Evolutionary conservation across 1,140 invertebrate species (phyloP).

Genomic region (Drosophila ficusphila): DNA sequence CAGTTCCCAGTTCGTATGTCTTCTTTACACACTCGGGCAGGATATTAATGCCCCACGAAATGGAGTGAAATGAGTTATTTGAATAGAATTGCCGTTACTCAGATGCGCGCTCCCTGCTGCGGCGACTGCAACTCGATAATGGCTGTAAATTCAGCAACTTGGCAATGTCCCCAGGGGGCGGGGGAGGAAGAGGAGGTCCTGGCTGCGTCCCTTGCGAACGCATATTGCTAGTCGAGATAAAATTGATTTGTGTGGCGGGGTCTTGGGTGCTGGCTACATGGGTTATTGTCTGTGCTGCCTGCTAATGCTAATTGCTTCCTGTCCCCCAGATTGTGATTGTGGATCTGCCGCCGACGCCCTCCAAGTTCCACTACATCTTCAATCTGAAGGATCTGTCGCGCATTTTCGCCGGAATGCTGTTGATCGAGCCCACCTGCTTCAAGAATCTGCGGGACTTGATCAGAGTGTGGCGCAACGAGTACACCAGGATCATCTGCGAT

Average conservation of each 20-base stretch:
- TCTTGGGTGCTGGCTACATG: neutral
- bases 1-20: conserved; percentile 69
- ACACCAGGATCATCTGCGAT: conserved; percentile 93
- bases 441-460: conserved; percentile 89
- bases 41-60: conserved; percentile 83
- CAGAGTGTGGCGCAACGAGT: conserved; percentile 95
- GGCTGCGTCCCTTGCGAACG: conserved; percentile 39
- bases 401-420: conserved; percentile 91
- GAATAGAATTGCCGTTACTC: conserved; percentile 79
- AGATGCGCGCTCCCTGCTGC: conserved; percentile 27
- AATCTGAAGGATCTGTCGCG: conserved; percentile 95
- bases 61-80: conserved; percentile 84
- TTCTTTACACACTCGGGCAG: conserved; percentile 78
- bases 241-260: conserved; percentile 79
- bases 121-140: conserved; percentile 72
- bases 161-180: conserved; percentile 13
- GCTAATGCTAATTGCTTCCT: conserved; percentile 62
- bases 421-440: conserved; percentile 89
- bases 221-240: conserved; percentile 81
- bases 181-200: conserved; percentile 27
- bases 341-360: conserved; percentile 94
- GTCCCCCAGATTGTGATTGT: conserved; percentile 87
- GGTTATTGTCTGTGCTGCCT: conserved; percentile 8
- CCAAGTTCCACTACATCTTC: conserved; percentile 97
- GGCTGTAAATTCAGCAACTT: conserved; percentile 75